These are phyloP conservation scores for Diplolepis rosae DNA, from an alignment of 2,888 invertebrate genomes.

Conservation along the genomic window DNA sequence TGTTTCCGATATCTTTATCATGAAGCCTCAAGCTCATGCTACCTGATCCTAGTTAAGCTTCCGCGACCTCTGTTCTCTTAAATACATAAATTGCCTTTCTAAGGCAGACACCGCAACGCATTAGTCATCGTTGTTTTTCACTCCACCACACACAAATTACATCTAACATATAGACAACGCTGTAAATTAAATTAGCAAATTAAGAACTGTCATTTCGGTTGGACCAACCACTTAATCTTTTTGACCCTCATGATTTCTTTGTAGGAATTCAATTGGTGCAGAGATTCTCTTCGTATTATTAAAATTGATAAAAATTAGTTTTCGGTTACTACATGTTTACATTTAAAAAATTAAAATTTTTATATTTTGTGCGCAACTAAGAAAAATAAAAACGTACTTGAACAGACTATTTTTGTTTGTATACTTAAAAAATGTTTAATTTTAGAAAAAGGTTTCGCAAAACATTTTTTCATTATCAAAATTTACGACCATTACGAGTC, in stretches of 20 bases:
- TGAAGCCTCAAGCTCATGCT: conserved; percentile 4
- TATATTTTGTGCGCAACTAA: too few species aligned
- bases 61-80: conserved; percentile 14
- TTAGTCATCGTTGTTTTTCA: conserved; percentile 3
- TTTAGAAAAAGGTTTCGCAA: too few species aligned
- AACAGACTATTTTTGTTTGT: too few species aligned
- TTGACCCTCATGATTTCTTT: background rate
- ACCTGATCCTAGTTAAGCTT: conserved; percentile 20
- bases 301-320: too few species aligned
- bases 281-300: background rate
- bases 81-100: conserved; percentile 26
- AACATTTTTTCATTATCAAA: too few species aligned
- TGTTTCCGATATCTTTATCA: conserved; percentile 8
- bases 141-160: conserved; percentile 3
- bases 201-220: background rate
- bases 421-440: too few species aligned
- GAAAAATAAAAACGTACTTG: too few species aligned
- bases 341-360: too few species aligned
- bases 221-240: background rate
- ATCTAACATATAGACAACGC: background rate
- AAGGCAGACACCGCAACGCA: background rate
- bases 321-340: too few species aligned
- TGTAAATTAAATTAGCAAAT: conserved; percentile 1
- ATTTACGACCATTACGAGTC: too few species aligned
- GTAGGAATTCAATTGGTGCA: background rate